phyloP scores from a whole-genome alignment of 2,113 vertebrate species.

The Pluvialis apricaria region DNA sequence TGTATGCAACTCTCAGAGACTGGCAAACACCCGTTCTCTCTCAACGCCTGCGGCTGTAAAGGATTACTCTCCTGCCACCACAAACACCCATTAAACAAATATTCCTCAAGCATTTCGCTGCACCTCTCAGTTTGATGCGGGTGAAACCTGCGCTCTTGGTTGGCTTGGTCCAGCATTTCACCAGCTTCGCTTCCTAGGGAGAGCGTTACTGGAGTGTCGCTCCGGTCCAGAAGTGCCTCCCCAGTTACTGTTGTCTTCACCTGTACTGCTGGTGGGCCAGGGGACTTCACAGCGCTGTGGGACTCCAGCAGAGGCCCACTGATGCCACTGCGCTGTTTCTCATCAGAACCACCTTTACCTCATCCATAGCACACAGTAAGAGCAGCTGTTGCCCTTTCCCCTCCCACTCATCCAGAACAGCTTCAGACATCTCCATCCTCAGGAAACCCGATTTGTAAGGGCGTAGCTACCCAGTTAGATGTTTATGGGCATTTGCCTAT shows the following conservation, averaged over 20 bases:
- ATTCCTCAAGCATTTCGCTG: neutral
- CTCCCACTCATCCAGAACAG: neutral
- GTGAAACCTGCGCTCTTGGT: neutral
- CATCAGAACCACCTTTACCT: neutral
- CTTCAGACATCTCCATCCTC: neutral
- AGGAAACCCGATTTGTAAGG: neutral
- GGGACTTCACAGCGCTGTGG: neutral
- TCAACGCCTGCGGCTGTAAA: neutral
- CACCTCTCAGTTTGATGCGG: neutral
- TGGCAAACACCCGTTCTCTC: neutral
- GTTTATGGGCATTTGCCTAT: neutral
- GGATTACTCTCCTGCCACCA: neutral
- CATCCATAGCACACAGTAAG: neutral
- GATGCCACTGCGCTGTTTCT: neutral
- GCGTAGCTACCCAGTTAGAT: neutral
- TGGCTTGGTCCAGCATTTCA: neutral
- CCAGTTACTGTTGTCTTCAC: neutral
- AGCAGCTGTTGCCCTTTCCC: neutral
- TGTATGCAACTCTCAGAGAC: neutral
- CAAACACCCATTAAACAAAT: neutral
- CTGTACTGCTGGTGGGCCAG: neutral
- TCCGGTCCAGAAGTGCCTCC: neutral
- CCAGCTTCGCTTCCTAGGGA: neutral
- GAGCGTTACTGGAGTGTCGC: no score
- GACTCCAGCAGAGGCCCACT: neutral